Evolutionary conservation across 2,113 vertebrate species (phyloP).

Genomic region (Ameiurus melas): DNA sequence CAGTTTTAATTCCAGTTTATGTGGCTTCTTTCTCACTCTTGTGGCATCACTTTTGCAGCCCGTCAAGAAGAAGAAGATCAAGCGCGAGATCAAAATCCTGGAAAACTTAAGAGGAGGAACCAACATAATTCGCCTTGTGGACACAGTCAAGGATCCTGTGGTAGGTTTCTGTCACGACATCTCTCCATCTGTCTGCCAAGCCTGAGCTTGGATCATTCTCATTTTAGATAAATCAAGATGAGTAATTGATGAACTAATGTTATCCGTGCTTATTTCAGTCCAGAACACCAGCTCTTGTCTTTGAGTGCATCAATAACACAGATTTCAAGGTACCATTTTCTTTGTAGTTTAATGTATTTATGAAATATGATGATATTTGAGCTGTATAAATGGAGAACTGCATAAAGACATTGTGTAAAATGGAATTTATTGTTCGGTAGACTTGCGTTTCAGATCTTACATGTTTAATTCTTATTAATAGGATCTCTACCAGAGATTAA

Average conservation of each 20-base stretch:
- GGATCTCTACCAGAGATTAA: constrained; percentile 99
- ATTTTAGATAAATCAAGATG: neutral
- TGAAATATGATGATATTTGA: neutral
- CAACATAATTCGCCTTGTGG: constrained; percentile 97
- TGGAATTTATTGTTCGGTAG: neutral
- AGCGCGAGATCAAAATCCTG: constrained; percentile 98
- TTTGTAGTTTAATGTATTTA: neutral
- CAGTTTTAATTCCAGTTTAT: neutral
- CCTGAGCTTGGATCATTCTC: neutral
- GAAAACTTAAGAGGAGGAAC: constrained; percentile 96
- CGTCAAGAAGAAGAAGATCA: constrained; percentile 99
- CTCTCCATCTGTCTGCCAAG: neutral
- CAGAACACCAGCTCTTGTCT: constrained; percentile 97
- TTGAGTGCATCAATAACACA: constrained; percentile 99
- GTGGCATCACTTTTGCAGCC: constrained; percentile 75
- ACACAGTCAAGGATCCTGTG: constrained; percentile 98
- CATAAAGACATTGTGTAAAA: neutral
- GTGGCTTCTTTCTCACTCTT: neutral
- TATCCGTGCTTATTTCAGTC: constrained; percentile 74
- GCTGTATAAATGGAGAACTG: neutral
- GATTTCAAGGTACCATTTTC: constrained; percentile 91
- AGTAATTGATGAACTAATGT: neutral
- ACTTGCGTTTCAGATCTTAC: neutral
- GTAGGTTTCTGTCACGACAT: constrained; percentile 72
- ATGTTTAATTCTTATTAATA: constrained; percentile 64